Conservation (phyloP, 1,140 invertebrate species). For the Cherax quadricarinatus region DNA sequence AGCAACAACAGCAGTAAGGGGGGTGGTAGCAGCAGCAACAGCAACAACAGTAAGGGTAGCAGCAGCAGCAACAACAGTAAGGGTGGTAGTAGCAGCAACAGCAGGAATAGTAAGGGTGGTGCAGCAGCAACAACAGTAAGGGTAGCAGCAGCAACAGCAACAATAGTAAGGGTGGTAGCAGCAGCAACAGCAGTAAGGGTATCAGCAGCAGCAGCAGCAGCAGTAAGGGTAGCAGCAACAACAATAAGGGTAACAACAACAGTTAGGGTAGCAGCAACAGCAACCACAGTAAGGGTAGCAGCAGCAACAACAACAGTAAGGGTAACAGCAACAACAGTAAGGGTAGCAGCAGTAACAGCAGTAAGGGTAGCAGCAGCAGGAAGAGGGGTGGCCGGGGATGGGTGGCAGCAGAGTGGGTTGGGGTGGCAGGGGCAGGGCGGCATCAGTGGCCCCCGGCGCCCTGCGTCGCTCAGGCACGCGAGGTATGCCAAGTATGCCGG, state of each 20-base stretch:
- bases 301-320: neutral
- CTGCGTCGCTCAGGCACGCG: slow-evolving; percentile 71
- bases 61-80: neutral
- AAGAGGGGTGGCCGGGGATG: neutral
- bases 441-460: neutral
- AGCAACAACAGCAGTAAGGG: neutral
- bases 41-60: neutral
- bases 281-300: neutral
- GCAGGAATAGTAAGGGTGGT: neutral
- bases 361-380: neutral
- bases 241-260: neutral
- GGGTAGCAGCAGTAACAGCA: neutral
- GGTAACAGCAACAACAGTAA: too few species aligned
- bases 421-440: neutral
- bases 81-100: neutral
- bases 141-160: neutral
- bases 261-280: neutral
- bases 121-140: neutral
- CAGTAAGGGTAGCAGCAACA: neutral
- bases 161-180: neutral
- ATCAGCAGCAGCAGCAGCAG: neutral
- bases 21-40: neutral
- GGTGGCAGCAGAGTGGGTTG: neutral
- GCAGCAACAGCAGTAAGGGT: neutral
- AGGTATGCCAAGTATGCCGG: slow-evolving; percentile 74